Percentiles rank a stretch among this genome's conserved stretches.
Conservation (phyloP, 2,888 invertebrate genomes). For the Siphlonurus alternatus region DNA sequence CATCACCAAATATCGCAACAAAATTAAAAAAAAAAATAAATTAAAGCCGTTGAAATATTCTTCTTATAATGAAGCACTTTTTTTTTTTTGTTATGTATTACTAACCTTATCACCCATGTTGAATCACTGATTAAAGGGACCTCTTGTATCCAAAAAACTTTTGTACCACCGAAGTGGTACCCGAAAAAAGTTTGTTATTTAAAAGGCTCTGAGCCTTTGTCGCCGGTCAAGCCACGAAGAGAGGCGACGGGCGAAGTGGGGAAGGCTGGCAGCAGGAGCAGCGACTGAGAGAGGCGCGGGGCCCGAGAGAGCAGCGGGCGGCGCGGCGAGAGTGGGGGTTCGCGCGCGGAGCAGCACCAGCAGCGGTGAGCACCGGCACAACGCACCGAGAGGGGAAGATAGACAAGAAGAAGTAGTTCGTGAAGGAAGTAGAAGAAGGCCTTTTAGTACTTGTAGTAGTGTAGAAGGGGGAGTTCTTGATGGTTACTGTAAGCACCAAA, state of each 20-base stretch:
- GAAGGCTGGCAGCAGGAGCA: not conserved
- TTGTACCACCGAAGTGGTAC: not conserved
- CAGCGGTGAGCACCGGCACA: not conserved
- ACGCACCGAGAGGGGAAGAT: too few relatives aligned
- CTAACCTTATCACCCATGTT: conserved; percentile 4
- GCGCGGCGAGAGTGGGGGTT: conserved; percentile 7
- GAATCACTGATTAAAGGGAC: conserved; percentile 2
- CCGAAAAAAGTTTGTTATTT: not conserved
- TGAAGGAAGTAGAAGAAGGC: not conserved
- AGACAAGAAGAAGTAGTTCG: conserved; percentile 2
- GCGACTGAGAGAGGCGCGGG: not conserved
- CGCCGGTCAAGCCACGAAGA: conserved; percentile 4
- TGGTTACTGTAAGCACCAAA: not conserved
- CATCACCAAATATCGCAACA: not conserved
- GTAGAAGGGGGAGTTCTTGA: too few relatives aligned
- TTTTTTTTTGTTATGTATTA: not conserved
- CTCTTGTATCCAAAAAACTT: conserved; percentile 1
- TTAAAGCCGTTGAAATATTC: not conserved
- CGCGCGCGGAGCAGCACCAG: conserved; percentile 19
- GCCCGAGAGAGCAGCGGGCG: conserved; percentile 11
- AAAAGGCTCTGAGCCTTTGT: not conserved
- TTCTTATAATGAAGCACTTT: not conserved
- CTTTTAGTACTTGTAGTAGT: too few relatives aligned
- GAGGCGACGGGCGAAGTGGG: not conserved
- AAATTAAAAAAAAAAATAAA: not conserved